Conservation (phyloP, 2,888 invertebrate genomes). For the Kuschelorhynchus macadamiae region DNA sequence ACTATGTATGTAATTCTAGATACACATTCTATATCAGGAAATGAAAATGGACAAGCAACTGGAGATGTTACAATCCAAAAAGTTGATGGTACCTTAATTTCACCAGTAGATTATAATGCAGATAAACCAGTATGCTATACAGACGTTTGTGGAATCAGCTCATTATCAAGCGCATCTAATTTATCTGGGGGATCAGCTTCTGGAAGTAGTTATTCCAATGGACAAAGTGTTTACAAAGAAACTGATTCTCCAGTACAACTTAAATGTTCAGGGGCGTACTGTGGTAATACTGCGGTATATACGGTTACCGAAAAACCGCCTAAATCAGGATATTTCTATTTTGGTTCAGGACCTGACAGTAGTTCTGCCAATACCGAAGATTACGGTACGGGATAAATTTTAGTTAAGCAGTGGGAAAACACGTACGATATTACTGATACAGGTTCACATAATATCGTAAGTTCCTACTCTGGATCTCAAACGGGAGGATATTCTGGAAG, state of each 20-base stretch:
- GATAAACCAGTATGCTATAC: slow-evolving; percentile 15
- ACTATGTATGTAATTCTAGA: slow-evolving; percentile 7
- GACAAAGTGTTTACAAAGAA: neutral
- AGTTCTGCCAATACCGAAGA: slow-evolving; percentile 14
- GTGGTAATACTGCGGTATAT: slow-evolving; percentile 26
- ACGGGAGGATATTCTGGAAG: slow-evolving; percentile 11
- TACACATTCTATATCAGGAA: neutral
- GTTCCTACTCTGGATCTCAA: slow-evolving; percentile 17
- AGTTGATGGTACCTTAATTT: slow-evolving; percentile 30
- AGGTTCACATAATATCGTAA: slow-evolving; percentile 4
- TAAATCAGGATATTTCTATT: slow-evolving; percentile 2
- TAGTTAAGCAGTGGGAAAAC: slow-evolving; percentile 34
- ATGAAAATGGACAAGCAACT: slow-evolving; percentile 28
- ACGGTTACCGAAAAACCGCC: slow-evolving; percentile 19
- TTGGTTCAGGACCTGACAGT: slow-evolving; percentile 31
- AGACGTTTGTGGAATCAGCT: slow-evolving; percentile 15
- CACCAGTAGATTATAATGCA: slow-evolving; percentile 21
- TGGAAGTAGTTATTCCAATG: slow-evolving; percentile 5
- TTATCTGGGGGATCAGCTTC: neutral
- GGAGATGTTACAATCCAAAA: slow-evolving; percentile 49
- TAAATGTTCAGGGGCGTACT: slow-evolving; percentile 15
- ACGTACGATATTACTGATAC: slow-evolving; percentile 37
- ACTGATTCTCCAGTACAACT: neutral
- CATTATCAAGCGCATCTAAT: slow-evolving; percentile 1
- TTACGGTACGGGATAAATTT: slow-evolving; percentile 40